Evolutionary conservation across 2,797 vertebrate genomes (phyloP).

Genomic region (Euthynnus affinis): DNA sequence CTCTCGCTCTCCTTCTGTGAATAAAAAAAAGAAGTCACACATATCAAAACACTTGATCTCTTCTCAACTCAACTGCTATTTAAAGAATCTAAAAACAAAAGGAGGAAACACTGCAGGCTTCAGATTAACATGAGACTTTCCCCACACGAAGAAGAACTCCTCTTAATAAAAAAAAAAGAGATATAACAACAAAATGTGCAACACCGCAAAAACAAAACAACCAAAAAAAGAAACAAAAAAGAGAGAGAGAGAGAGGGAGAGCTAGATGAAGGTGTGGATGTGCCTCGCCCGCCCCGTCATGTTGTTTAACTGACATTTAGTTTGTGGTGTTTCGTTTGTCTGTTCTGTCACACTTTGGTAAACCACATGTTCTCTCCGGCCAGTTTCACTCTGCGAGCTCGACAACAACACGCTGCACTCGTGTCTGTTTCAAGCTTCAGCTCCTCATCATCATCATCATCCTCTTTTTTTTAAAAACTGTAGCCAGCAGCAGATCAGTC

Average conservation of each 20-base stretch:
- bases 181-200: not conserved
- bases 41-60: not conserved
- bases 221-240: too few relatives aligned
- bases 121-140: not conserved
- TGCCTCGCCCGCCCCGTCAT: too few relatives aligned
- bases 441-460: not conserved
- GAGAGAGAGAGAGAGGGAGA: too few relatives aligned
- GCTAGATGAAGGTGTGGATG: too few relatives aligned
- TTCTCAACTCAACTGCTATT: not conserved
- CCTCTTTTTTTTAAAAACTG: too few relatives aligned
- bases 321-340: conserved; percentile 5
- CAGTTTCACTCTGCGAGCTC: conserved; percentile 31
- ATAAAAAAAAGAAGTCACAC: too few relatives aligned
- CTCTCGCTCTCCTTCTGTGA: too few relatives aligned
- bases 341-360: conserved; percentile 22
- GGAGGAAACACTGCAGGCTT: not conserved
- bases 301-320: not conserved
- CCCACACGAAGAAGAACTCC: not conserved
- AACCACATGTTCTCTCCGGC: conserved; percentile 13
- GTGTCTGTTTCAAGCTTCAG: not conserved
- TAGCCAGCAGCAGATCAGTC: too few relatives aligned
- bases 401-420: not conserved
- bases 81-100: not conserved
- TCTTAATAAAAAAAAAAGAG: not conserved
- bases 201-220: not conserved